Evolutionary conservation across 2,113 vertebrate species (phyloP).

Genomic region (Oncorhynchus mykiss): DNA sequence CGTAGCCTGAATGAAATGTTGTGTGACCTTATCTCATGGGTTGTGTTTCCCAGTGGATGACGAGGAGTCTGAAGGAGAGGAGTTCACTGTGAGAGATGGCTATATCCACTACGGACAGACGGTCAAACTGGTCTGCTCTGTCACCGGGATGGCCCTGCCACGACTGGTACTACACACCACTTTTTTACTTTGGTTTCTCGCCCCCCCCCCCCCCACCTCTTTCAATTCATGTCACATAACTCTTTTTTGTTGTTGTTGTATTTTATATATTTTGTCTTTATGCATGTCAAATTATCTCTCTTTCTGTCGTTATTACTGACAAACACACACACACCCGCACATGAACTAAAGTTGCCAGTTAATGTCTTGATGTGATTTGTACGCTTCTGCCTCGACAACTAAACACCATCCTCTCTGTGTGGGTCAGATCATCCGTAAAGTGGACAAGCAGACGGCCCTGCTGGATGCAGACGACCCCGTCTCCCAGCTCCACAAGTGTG

Average conservation of each 20-base stretch:
- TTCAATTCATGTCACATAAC: too few relatives aligned
- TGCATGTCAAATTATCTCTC: too few relatives aligned
- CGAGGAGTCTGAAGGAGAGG: slow-evolving; percentile 98
- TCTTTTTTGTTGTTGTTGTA: too few relatives aligned
- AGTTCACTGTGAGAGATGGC: slow-evolving; percentile 97
- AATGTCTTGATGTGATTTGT: too few relatives aligned
- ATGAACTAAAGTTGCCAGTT: too few relatives aligned
- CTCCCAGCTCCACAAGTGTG: slow-evolving; percentile 99
- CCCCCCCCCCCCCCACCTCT: too few relatives aligned
- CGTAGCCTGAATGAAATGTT: too few relatives aligned
- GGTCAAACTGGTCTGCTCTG: slow-evolving; percentile 97
- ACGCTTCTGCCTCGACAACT: neutral
- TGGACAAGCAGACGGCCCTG: slow-evolving; percentile 97
- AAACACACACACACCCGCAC: too few relatives aligned
- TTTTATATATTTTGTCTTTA: too few relatives aligned
- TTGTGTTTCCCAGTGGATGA: slow-evolving; percentile 87
- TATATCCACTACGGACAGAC: slow-evolving; percentile 99
- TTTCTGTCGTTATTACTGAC: too few relatives aligned
- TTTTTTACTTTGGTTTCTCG: too few relatives aligned
- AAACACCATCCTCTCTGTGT: neutral
- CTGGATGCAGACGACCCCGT: slow-evolving; percentile 97
- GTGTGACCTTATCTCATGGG: neutral
- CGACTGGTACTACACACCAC: slow-evolving; percentile 80
- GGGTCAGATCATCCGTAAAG: slow-evolving; percentile 89
- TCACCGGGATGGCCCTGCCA: slow-evolving; percentile 98